Percentiles rank a stretch among this genome's conserved stretches.
These are phyloP conservation scores for Blennius ocellaris DNA, from an alignment of 2,113 vertebrate species.

Conservation along the genomic window DNA sequence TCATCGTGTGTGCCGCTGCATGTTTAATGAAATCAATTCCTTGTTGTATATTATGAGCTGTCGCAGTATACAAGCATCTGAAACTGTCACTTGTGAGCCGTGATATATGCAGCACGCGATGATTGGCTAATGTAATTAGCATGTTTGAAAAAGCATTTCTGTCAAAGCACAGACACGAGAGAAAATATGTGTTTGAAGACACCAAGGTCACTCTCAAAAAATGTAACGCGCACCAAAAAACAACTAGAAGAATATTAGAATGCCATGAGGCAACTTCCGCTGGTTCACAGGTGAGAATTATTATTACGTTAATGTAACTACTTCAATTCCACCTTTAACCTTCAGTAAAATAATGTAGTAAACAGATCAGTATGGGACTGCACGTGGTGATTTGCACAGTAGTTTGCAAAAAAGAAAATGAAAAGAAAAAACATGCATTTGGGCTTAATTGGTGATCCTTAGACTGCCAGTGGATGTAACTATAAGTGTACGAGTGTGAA, in stretches of 20 bases:
- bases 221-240: too few species aligned
- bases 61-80: not conserved
- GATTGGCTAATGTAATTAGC: not conserved
- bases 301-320: too few species aligned
- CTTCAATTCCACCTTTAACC: too few species aligned
- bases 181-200: not conserved
- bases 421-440: too few species aligned
- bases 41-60: not conserved
- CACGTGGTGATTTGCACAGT: too few species aligned
- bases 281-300: not conserved
- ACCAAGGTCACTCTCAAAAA: not conserved
- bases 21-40: not conserved
- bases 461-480: too few species aligned
- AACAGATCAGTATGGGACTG: too few species aligned
- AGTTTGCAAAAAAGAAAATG: too few species aligned
- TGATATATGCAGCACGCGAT: not conserved
- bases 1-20: conserved; percentile 1
- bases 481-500: too few species aligned
- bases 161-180: not conserved
- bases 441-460: too few species aligned
- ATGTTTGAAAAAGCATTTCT: not conserved
- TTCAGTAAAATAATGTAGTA: too few species aligned
- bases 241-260: not conserved
- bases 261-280: not conserved
- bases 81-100: not conserved